Conservation (phyloP, 1,140 invertebrate genomes). For the Theocolax elegans region DNA sequence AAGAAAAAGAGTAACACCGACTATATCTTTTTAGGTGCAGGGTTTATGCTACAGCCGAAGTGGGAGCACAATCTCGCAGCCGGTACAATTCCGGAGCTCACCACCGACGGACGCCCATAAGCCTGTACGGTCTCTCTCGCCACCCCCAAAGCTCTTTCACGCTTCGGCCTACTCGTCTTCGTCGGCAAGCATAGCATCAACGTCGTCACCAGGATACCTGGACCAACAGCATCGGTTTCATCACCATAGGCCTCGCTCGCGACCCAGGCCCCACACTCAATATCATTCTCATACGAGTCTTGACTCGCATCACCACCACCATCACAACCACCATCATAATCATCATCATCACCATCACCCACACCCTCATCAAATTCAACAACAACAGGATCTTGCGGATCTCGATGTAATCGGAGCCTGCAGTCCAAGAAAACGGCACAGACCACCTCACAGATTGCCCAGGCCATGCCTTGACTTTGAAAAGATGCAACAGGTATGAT, state of each 20-base stretch:
- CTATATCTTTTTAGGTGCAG: constrained; percentile 53
- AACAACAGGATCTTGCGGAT: constrained; percentile 51
- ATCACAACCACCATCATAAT: constrained; percentile 48
- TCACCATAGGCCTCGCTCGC: constrained; percentile 52
- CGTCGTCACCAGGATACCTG: constrained; percentile 14
- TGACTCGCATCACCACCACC: constrained; percentile 51
- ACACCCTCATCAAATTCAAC: constrained; percentile 45
- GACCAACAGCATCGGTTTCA: constrained; percentile 43
- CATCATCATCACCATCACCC: constrained; percentile 46
- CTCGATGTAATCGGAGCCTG: constrained; percentile 67
- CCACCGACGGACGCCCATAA: constrained; percentile 88
- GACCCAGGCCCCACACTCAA: constrained; percentile 54
- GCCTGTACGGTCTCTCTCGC: constrained; percentile 77
- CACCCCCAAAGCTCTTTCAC: constrained; percentile 80
- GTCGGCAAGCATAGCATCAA: background rate
- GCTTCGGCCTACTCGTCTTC: constrained; percentile 58
- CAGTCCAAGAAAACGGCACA: constrained; percentile 73
- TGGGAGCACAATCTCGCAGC: constrained; percentile 71
- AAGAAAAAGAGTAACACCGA: too few relatives aligned
- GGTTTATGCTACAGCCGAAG: constrained; percentile 67
- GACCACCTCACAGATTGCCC: constrained; percentile 74
- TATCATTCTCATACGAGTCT: constrained; percentile 48
- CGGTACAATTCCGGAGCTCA: constrained; percentile 88
- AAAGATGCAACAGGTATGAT: constrained; percentile 90
- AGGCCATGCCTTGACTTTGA: constrained; percentile 94